Evolutionary conservation across 2,113 vertebrate species (phyloP).

Genomic region (Penelope pileata): DNA sequence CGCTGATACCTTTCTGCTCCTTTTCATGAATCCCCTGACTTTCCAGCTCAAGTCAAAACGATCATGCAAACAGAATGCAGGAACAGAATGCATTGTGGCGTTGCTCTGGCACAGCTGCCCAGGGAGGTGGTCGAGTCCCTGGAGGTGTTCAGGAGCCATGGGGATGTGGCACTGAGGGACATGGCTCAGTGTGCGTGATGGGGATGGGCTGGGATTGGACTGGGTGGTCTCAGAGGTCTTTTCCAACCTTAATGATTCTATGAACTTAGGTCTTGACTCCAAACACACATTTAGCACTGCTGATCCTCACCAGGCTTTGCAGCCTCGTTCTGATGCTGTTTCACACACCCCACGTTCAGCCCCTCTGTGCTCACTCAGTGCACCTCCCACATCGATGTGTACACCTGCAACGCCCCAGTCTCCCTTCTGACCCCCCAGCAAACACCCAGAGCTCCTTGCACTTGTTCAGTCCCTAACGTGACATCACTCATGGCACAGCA

Average conservation of each 20-base stretch:
- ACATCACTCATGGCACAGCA: neutral
- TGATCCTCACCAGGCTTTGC: neutral
- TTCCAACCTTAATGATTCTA: too few relatives aligned
- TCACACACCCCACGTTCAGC: fast-evolving
- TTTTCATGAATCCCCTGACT: neutral
- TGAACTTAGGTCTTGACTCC: neutral
- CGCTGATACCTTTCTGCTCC: neutral
- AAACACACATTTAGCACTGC: neutral
- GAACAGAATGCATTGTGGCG: too few relatives aligned
- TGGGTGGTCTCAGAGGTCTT: too few relatives aligned
- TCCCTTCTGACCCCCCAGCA: neutral
- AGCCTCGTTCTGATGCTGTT: neutral
- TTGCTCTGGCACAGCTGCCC: too few relatives aligned
- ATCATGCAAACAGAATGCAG: neutral
- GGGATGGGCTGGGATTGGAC: too few relatives aligned
- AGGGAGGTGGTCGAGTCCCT: too few relatives aligned
- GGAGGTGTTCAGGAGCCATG: too few relatives aligned
- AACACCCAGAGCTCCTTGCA: neutral
- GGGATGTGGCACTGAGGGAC: too few relatives aligned
- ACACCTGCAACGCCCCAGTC: neutral
- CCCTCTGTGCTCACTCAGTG: fast-evolving
- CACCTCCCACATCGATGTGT: neutral
- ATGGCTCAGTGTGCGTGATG: too few relatives aligned
- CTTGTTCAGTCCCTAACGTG: neutral
- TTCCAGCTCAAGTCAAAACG: neutral